Evolutionary conservation across 2,888 invertebrate species (phyloP), one percentile per base, ranked within the genome.

Genomic region (Sarcophaga variegata): DNA sequence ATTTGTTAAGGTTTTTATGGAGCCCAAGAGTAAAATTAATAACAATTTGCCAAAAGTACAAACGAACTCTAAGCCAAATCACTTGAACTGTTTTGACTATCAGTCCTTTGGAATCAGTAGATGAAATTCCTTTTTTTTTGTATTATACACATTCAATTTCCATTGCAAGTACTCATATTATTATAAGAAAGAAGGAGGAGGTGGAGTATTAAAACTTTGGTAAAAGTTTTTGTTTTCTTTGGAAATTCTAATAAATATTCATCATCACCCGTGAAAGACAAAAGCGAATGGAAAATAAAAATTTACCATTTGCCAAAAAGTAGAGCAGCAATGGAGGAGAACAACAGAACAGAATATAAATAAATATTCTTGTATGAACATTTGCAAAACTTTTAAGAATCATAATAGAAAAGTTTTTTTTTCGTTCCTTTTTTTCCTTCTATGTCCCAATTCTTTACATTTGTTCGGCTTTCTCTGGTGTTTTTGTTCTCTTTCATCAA

Each of bases 211-310:
- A 59, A 76, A 87, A 87, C 54, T 79, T 87, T 79, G 81, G 66
- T 20, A 91, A 90, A 91, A 90, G 88, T 91, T 89, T 85, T 87
- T 85, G 54, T 54, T 81, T 77, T 64, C 91, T 90, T 88, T 22
- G 22, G 89, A 90, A 91, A 91, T 91, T 91, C 91, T 91, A 92
- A 92, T 92, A 92, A 92, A 92, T 92, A 92, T 92, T 92, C 92
- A 92, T 92, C 92, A 92, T 91, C 88, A 88, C 88, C 81, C 60
- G 60, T 54, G 37, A 27, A 89, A 88, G 87, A 88, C 81, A 88
- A 72, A 67, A 74, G n/a, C 17, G 47, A 59, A 81, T 54, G 59
- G 78, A 74, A 71, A 12, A 70, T 59, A 80, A 70, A 72, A 80
- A 59, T 64, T 67, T 47, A 64, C 69, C 49, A 79, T 82, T 82